These are phyloP conservation scores for Miltochrista miniata DNA, from an alignment of 2,888 invertebrate genomes.

Conservation along the genomic window DNA sequence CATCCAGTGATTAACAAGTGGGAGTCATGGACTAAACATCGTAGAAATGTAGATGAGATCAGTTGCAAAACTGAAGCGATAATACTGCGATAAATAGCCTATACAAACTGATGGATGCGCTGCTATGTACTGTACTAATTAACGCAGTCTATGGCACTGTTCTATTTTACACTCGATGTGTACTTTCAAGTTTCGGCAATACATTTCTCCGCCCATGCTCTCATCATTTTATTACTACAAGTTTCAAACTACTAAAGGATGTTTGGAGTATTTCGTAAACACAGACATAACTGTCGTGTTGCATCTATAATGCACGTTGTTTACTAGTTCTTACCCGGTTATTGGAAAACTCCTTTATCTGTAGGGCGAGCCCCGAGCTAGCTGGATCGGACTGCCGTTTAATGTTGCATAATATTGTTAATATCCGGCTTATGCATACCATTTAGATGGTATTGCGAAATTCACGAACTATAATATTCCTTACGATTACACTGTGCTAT, in stretches of 20 bases:
- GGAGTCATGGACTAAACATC: no score
- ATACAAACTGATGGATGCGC: not conserved
- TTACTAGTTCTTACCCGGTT: slow-evolving; percentile 33
- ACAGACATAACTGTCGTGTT: slow-evolving; percentile 29
- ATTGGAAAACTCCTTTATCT: slow-evolving; percentile 33
- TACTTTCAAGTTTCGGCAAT: slow-evolving; percentile 6
- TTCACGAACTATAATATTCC: not conserved
- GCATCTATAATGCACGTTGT: slow-evolving; percentile 39
- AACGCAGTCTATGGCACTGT: not conserved
- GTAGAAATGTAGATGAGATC: no score
- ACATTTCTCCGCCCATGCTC: slow-evolving; percentile 9
- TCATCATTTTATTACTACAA: slow-evolving; percentile 29
- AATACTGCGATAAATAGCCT: no score
- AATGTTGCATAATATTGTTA: not conserved
- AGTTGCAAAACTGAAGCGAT: no score
- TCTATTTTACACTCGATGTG: slow-evolving; percentile 3
- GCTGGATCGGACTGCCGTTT: not conserved
- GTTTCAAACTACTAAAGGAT: slow-evolving; percentile 30
- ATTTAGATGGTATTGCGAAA: not conserved
- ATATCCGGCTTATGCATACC: not conserved
- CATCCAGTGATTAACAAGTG: no score
- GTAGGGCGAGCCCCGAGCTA: not conserved
- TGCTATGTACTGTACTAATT: not conserved
- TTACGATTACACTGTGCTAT: no score
- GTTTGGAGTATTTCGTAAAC: slow-evolving; percentile 28